Percentiles rank a stretch among this genome's conserved stretches.
These are phyloP conservation scores for Diarsia dahlii DNA, from an alignment of 2,888 invertebrate species.

Conservation along the genomic window DNA sequence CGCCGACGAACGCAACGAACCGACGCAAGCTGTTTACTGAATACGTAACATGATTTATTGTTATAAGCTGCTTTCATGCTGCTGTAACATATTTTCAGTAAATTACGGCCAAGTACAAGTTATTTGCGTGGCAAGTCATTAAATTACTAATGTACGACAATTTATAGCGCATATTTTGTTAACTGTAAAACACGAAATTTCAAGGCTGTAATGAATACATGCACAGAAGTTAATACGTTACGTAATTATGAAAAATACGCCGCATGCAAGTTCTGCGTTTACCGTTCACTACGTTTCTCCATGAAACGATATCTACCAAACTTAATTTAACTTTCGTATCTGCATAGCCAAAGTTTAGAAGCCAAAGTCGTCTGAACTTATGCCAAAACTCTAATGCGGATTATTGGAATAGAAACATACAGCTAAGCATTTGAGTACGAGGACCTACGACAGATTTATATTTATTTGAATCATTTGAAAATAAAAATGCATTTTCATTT, in stretches of 20 bases:
- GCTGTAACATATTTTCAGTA: slow-evolving; percentile 57
- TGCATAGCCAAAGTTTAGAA: slow-evolving; percentile 18
- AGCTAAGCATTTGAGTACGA: background rate
- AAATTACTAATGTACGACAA: slow-evolving; percentile 47
- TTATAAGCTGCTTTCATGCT: slow-evolving; percentile 55
- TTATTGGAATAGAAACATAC: background rate
- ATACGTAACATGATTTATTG: slow-evolving; percentile 62
- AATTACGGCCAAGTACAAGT: slow-evolving; percentile 47
- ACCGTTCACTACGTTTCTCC: slow-evolving; percentile 15
- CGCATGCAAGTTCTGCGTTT: slow-evolving; percentile 14
- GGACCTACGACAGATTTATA: background rate
- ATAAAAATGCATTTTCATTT: slow-evolving; percentile 15
- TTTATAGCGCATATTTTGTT: slow-evolving; percentile 47
- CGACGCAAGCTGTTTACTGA: slow-evolving; percentile 45
- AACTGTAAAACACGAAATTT: slow-evolving; percentile 39
- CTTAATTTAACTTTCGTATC: slow-evolving; percentile 36
- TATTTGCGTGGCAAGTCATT: slow-evolving; percentile 39
- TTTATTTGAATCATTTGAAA: slow-evolving; percentile 7
- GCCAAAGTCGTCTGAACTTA: slow-evolving; percentile 8
- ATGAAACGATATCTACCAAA: slow-evolving; percentile 25
- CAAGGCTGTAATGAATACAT: slow-evolving; percentile 41
- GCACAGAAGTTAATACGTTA: slow-evolving; percentile 33
- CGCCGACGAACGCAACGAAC: slow-evolving; percentile 57
- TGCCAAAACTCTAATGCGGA: slow-evolving; percentile 34
- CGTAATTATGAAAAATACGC: slow-evolving; percentile 33